Conservation (phyloP, 2,113 vertebrate species). For the Naja naja region DNA sequence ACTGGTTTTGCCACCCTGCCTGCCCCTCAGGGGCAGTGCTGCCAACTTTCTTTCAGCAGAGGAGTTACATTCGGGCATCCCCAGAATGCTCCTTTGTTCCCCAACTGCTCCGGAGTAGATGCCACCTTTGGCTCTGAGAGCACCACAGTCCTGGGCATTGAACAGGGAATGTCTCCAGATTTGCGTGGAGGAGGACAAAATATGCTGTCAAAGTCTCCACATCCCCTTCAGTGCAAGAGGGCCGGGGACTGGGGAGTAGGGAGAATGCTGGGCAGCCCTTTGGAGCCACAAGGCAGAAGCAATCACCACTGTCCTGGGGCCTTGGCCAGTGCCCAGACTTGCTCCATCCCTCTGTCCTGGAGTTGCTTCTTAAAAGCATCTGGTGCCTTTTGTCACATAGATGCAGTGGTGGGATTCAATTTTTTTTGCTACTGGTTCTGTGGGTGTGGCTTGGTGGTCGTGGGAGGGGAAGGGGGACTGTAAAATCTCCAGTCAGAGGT, state of each 20-base stretch:
- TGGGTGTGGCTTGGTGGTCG: too few species aligned
- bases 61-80: not conserved
- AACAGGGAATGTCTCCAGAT: not conserved
- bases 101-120: not conserved
- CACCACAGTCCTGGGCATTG: not conserved
- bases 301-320: not conserved
- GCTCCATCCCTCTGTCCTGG: not conserved
- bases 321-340: not conserved
- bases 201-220: not conserved
- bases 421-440: too few species aligned
- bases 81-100: not conserved
- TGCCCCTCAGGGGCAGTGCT: not conserved
- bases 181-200: not conserved
- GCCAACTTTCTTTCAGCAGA: not conserved
- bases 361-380: not conserved
- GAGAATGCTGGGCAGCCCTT: not conserved
- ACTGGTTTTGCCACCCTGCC: not conserved
- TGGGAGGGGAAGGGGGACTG: too few species aligned
- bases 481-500: too few species aligned
- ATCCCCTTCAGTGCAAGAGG: not conserved
- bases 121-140: not conserved
- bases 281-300: not conserved
- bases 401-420: too few species aligned
- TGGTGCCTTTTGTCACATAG: too few species aligned
- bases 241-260: not conserved